Evolutionary conservation across 1,140 invertebrate genomes (phyloP).

Genomic region (Trichomalopsis sarcophagae): DNA sequence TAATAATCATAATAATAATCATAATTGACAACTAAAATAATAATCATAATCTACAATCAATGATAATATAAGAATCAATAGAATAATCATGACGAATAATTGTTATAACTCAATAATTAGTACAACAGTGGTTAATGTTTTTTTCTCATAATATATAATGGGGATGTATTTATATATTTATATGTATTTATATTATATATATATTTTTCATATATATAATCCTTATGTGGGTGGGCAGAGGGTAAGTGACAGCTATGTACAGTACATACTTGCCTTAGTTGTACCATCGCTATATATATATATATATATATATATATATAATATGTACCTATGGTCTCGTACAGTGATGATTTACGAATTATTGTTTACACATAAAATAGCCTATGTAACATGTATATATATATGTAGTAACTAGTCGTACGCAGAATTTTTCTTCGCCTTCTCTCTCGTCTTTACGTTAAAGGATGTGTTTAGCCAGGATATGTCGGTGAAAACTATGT

Average conservation of each 20-base stretch:
- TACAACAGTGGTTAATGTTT: conserved; percentile 72
- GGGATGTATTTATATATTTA: conserved; percentile 56
- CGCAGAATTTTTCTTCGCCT: conserved; percentile 35
- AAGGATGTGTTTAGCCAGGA: conserved; percentile 72
- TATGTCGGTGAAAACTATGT: conserved; percentile 74
- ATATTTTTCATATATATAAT: conserved; percentile 61
- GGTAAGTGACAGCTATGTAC: conserved; percentile 73
- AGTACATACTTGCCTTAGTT: conserved; percentile 73
- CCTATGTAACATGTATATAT: conserved; percentile 64
- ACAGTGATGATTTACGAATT: conserved; percentile 66
- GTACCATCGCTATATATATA: conserved; percentile 68
- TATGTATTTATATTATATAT: conserved; percentile 57
- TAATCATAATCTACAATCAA: conserved; percentile 57
- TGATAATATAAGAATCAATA: conserved; percentile 54
- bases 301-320: conserved; percentile 61
- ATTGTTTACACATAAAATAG: conserved; percentile 73
- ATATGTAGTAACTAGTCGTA: conserved; percentile 54
- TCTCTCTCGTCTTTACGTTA: conserved; percentile 44
- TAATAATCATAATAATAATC: conserved; percentile 59
- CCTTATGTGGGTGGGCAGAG: conserved; percentile 63
- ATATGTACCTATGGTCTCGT: conserved; percentile 68
- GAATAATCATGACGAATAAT: conserved; percentile 53
- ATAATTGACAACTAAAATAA: conserved; percentile 58
- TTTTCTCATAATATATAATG: conserved; percentile 44
- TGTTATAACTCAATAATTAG: conserved; percentile 66